Base-by-base conservation (phyloP, 2,888 invertebrate genomes). In the Hydraecia micacea region DNA sequence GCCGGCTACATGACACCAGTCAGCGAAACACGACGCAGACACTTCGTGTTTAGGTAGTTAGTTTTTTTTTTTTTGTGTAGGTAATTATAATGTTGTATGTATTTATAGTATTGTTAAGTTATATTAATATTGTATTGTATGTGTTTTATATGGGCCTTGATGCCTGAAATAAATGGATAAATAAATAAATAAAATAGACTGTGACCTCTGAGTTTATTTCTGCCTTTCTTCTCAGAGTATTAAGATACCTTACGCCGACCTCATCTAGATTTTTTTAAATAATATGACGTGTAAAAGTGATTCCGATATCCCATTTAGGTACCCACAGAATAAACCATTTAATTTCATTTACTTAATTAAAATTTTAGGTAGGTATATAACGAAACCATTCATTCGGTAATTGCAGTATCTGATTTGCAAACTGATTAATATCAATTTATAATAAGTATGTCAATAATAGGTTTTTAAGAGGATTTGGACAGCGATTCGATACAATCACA, bases 401-500 rank as follows among this genome's bases (percentile, higher is more conserved):
- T 76, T 18, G 21, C 70, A 46, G 63, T 63, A 62, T 77, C 28
- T 32, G 46, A 73, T 83, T 83, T 60, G 49, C 36, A 46, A 65
- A 65, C 28, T 28, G 66, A 71, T 63, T 63, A 49, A 74, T 74
- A 70, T 68, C 71, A 79, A 74, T n/a, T n/a, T n/a, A n/a, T 79
- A 32, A 77, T 66, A 73, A 60, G 21, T 74, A 65, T 72, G 52
- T 36, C 32, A 74, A 68, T 73, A 71, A 60, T 69, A 25, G 13
- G 46, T 39, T 60, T 68, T 25, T 55, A 62, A 36, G 52, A 79
- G 71, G 68, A 81, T 78, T 82, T 73, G 52, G 62, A 36, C 62
- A 46, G 36, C 42, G 42, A 66, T 77, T 63, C 49, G 65, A 69
- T 72, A 63, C 58, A 77, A 78, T 72, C 77, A 69, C 73, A 74